Evolutionary conservation across 2,888 invertebrate genomes (phyloP).

Genomic region (Drosophila maculinotata): DNA sequence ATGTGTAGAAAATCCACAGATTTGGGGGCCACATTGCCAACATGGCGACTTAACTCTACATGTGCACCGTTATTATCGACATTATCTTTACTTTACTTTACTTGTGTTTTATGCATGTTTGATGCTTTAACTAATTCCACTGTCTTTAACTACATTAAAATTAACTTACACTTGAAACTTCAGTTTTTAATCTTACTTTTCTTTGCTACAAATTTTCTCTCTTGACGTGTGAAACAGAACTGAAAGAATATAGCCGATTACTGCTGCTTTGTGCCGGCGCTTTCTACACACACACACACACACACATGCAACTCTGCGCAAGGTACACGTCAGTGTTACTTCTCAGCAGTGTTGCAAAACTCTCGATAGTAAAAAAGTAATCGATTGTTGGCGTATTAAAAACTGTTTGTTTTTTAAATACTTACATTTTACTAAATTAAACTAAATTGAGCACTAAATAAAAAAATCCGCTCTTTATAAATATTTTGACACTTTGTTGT

Average conservation of each 20-base stretch:
- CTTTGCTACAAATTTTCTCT: slow-evolving; percentile 25
- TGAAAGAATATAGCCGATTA: slow-evolving; percentile 54
- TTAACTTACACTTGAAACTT: slow-evolving; percentile 56
- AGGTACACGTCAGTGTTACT: slow-evolving; percentile 70
- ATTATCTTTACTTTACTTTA: not conserved
- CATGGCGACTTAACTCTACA: slow-evolving; percentile 63
- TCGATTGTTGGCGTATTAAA: slow-evolving; percentile 36
- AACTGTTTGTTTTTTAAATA: slow-evolving; percentile 51
- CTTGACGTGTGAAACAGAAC: slow-evolving; percentile 63
- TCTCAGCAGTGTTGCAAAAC: slow-evolving; percentile 58
- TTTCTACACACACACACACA: slow-evolving; percentile 48
- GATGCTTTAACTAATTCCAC: not conserved
- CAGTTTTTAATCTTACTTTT: slow-evolving; percentile 28
- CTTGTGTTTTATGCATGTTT: not conserved
- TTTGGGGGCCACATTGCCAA: slow-evolving; percentile 57
- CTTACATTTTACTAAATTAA: slow-evolving; percentile 73
- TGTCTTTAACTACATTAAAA: slow-evolving; percentile 3
- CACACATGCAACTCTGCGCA: slow-evolving; percentile 29
- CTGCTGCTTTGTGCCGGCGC: slow-evolving; percentile 59
- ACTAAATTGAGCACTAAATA: slow-evolving; percentile 41
- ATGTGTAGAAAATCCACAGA: not conserved
- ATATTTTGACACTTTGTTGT: slow-evolving; percentile 53
- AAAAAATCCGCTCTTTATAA: slow-evolving; percentile 30
- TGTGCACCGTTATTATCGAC: slow-evolving; percentile 20
- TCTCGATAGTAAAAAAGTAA: slow-evolving; percentile 7